Conservation (phyloP, 2,113 vertebrate species). For the Pelodiscus sinensis region DNA sequence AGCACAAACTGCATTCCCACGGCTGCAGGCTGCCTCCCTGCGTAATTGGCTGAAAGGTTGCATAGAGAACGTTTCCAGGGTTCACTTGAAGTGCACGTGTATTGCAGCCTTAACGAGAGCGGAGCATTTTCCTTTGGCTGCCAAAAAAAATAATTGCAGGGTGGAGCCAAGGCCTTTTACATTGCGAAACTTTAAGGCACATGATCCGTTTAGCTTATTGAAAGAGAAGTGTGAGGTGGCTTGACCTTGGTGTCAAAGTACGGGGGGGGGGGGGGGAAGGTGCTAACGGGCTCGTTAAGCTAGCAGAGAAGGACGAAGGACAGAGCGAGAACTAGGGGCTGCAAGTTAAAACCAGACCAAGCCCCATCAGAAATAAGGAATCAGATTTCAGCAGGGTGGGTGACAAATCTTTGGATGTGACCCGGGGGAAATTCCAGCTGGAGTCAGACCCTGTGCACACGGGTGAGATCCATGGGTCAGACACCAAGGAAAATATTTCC, state of each 20-base stretch:
- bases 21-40: background rate
- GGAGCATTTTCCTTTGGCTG: background rate
- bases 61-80: background rate
- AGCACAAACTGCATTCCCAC: background rate
- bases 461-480: background rate
- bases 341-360: background rate
- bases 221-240: background rate
- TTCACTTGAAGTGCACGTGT: background rate
- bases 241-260: background rate
- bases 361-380: background rate
- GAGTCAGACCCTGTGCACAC: background rate
- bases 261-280: too few species aligned
- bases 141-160: background rate
- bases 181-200: too few species aligned
- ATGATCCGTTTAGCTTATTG: background rate
- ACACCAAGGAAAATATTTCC: background rate
- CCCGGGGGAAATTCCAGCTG: background rate
- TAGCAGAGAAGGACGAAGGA: background rate
- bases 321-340: background rate
- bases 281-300: background rate
- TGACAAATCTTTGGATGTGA: background rate
- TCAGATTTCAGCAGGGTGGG: background rate
- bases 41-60: background rate
- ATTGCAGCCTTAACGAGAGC: background rate
- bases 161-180: too few species aligned